Percentiles rank a stretch among this genome's conserved stretches.
Evolutionary conservation across 2,888 invertebrate genomes (phyloP).

Genomic region (Malthinus flaveolus): DNA sequence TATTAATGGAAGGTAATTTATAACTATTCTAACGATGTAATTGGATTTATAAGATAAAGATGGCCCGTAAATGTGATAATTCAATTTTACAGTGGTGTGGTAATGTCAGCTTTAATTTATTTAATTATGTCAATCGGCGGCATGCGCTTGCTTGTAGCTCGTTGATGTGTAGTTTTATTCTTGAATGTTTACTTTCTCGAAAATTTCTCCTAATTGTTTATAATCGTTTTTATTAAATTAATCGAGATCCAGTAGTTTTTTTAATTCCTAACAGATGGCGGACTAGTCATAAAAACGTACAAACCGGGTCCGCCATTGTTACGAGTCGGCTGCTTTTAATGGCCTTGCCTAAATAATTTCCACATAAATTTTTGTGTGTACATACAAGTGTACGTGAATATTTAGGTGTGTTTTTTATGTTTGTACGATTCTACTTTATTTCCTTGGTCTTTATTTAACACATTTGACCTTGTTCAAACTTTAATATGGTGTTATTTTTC

Average conservation of each 20-base stretch:
- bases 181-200: no score
- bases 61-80: slow-evolving; percentile 26
- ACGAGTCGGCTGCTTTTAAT: slow-evolving; percentile 51
- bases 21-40: slow-evolving; percentile 14
- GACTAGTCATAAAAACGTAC: slow-evolving; percentile 45
- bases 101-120: slow-evolving; percentile 20
- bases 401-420: slow-evolving; percentile 41
- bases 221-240: background rate
- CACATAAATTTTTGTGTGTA: slow-evolving; percentile 42
- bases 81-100: slow-evolving; percentile 29
- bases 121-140: slow-evolving; percentile 8
- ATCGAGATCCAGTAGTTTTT: background rate
- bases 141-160: slow-evolving; percentile 11
- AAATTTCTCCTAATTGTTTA: background rate
- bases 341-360: slow-evolving; percentile 49
- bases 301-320: slow-evolving; percentile 56
- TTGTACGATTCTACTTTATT: slow-evolving; percentile 23
- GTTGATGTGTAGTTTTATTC: background rate
- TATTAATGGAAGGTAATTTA: slow-evolving; percentile 6
- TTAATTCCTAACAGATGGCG: slow-evolving; percentile 48
- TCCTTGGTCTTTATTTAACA: slow-evolving; percentile 5
- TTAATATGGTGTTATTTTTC: slow-evolving; percentile 40
- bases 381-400: slow-evolving; percentile 13
- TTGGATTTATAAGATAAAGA: slow-evolving; percentile 5
- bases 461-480: slow-evolving; percentile 19